phyloP scores from a whole-genome alignment of 2,113 vertebrate species.

The Lonchura striata region DNA sequence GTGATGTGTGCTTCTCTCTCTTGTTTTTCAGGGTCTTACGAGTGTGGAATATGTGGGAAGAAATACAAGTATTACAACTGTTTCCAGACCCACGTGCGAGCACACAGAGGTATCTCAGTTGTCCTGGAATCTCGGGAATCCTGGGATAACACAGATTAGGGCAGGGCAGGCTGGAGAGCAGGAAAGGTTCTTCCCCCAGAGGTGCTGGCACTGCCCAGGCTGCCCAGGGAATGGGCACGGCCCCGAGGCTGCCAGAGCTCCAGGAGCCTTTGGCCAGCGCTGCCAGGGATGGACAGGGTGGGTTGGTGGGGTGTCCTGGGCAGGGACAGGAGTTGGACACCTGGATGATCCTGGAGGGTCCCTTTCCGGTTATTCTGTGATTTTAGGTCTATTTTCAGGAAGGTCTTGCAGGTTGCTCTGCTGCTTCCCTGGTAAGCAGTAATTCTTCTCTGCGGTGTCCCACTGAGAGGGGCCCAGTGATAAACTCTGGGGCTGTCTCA shows the following conservation, averaged over 20 bases:
- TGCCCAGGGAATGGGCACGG: not conserved
- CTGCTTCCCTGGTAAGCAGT: not conserved
- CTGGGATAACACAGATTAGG: not conserved
- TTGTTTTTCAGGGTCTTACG: slow-evolving; percentile 88
- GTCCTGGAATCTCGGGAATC: not conserved
- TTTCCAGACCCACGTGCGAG: slow-evolving; percentile 97
- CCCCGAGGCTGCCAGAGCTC: not conserved
- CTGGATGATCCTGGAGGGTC: not conserved
- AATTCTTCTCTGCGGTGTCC: not conserved
- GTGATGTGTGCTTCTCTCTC: slow-evolving; percentile 24
- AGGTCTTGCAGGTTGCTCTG: not conserved
- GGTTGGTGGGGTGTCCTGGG: fast-evolving
- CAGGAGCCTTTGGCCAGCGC: not conserved
- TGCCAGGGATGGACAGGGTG: not conserved
- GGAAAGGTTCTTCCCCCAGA: not conserved
- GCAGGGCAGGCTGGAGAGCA: not conserved
- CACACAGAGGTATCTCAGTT: slow-evolving; percentile 87
- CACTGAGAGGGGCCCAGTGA: not conserved
- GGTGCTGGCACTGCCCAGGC: not conserved
- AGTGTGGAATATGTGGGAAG: slow-evolving; percentile 95
- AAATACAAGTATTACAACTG: slow-evolving; percentile 99
- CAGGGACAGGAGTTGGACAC: fast-evolving
- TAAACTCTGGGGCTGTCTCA: not conserved
- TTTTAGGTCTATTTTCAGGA: not conserved
- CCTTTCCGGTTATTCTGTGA: not conserved